Conservation (phyloP, 2,888 invertebrate genomes). For the Prosopocoilus inquinatus region DNA sequence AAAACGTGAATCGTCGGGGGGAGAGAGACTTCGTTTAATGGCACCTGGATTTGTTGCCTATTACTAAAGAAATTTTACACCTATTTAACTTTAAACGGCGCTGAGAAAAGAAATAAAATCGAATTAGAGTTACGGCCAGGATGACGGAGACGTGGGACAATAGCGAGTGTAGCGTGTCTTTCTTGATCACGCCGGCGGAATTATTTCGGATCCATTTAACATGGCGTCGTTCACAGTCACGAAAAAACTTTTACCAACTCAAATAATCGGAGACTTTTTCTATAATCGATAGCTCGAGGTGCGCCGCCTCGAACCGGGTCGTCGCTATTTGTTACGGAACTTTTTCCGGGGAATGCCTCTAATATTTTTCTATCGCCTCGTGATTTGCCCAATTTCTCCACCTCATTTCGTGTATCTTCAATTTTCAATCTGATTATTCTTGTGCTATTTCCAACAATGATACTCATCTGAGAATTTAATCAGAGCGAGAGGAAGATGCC, state of each 20-base stretch:
- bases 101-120: slow-evolving; percentile 41
- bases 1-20: slow-evolving; percentile 8
- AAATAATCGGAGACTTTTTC: slow-evolving; percentile 36
- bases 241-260: slow-evolving; percentile 41
- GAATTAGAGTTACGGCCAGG: slow-evolving; percentile 30
- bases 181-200: slow-evolving; percentile 46
- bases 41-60: slow-evolving; percentile 44
- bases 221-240: slow-evolving; percentile 44
- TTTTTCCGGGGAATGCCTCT: slow-evolving; percentile 20
- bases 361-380: slow-evolving; percentile 30
- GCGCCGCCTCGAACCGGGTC: slow-evolving; percentile 16
- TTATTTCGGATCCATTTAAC: slow-evolving; percentile 53
- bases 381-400: slow-evolving; percentile 26
- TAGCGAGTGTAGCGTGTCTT: slow-evolving; percentile 45
- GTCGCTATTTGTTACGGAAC: slow-evolving; percentile 20
- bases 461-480: not conserved
- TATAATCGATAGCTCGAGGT: slow-evolving; percentile 34
- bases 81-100: slow-evolving; percentile 51
- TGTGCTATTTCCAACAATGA: slow-evolving; percentile 14
- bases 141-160: slow-evolving; percentile 31
- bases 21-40: slow-evolving; percentile 12
- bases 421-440: slow-evolving; percentile 24
- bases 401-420: slow-evolving; percentile 24
- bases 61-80: slow-evolving; percentile 52
- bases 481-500: not conserved